Evolutionary conservation across 2,113 vertebrate genomes (phyloP).

Genomic region (Lutjanus erythropterus): DNA sequence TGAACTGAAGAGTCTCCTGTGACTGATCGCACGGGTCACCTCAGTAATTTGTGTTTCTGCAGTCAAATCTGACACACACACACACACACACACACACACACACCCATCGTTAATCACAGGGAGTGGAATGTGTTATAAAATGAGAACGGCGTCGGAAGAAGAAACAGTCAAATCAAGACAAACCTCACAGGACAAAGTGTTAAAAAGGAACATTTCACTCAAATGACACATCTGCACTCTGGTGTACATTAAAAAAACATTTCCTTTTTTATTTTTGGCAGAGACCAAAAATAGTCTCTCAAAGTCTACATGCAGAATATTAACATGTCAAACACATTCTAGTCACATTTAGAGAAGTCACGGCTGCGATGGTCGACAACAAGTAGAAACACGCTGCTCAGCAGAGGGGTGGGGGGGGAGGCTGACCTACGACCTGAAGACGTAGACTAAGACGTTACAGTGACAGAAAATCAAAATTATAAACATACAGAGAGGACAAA

Average conservation of each 20-base stretch:
- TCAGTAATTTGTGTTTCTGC: too few relatives aligned
- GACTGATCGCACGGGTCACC: too few relatives aligned
- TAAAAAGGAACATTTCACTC: background rate
- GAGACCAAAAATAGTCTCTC: conserved; percentile 85
- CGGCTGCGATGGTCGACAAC: conserved; percentile 85
- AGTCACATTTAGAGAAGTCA: conserved; percentile 86
- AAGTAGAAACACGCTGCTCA: conserved; percentile 83
- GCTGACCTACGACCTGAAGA: conserved; percentile 83
- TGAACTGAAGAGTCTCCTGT: too few relatives aligned
- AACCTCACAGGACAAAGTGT: background rate
- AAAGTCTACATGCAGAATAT: conserved; percentile 91
- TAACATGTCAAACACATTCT: conserved; percentile 91
- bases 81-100: conserved; percentile 13
- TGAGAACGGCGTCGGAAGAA: background rate
- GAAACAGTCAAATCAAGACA: conserved; percentile 9
- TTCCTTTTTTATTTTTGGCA: conserved; percentile 77
- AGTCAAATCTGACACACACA: too few relatives aligned
- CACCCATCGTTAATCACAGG: conserved; percentile 11
- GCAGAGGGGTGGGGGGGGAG: background rate
- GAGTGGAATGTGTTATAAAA: too few relatives aligned
- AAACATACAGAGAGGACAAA: conserved; percentile 19
- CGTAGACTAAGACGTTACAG: conserved; percentile 55
- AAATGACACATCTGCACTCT: conserved; percentile 18
- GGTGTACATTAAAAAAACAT: conserved; percentile 66
- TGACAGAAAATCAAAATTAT: background rate